phyloP scores from a whole-genome alignment of 2,113 vertebrate genomes.

The Malurus cyaneus region DNA sequence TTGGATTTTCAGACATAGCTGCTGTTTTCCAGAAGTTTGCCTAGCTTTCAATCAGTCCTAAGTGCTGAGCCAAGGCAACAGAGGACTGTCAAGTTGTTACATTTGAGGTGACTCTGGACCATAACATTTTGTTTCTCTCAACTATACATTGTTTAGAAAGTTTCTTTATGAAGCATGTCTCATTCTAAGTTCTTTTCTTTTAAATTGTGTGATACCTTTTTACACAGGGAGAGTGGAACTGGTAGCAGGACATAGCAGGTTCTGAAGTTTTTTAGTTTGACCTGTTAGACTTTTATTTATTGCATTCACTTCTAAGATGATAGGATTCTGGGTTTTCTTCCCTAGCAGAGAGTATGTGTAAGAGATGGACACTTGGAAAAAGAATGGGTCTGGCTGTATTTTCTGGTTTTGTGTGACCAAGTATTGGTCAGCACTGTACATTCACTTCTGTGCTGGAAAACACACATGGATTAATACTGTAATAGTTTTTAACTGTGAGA shows the following conservation, averaged over 20 bases:
- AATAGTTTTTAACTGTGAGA: not conserved
- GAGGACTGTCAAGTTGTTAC: not conserved
- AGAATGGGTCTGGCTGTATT: accelerated
- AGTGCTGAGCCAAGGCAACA: not conserved
- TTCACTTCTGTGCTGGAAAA: not conserved
- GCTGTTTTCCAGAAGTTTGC: not conserved
- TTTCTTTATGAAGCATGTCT: not conserved
- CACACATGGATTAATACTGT: not conserved
- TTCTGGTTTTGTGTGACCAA: not conserved
- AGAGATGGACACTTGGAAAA: not conserved
- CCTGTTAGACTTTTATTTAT: not conserved
- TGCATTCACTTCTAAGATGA: not conserved
- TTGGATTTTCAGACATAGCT: not conserved
- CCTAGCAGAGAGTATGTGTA: not conserved
- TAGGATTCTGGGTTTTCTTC: not conserved
- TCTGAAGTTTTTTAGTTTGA: not conserved
- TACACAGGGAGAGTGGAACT: not conserved
- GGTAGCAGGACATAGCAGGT: not conserved
- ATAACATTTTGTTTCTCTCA: not conserved
- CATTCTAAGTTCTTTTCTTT: not conserved
- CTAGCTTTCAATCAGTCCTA: not conserved
- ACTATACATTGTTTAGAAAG: not conserved
- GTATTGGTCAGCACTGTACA: not conserved
- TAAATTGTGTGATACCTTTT: not conserved
- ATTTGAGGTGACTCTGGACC: not conserved